Evolutionary conservation across 1,140 invertebrate species (phyloP), one percentile per base, ranked within the genome.

Genomic region (Protaetia brevitarsis): DNA sequence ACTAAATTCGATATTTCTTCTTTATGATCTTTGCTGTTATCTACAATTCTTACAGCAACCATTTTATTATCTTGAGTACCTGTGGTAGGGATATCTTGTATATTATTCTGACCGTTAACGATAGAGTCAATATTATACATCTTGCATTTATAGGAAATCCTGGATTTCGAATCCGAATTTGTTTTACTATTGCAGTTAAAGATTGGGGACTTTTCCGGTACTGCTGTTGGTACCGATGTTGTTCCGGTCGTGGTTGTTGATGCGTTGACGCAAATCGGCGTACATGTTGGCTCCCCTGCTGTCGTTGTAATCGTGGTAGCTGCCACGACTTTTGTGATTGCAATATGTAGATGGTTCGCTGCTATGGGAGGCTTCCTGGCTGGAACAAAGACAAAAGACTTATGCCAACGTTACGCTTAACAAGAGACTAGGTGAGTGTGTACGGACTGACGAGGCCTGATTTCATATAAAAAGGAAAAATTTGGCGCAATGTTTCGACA

Each of bases 311-410:
- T n/a, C n/a, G n/a, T n/a, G n/a, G n/a, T n/a, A n/a, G n/a, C n/a
- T n/a, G n/a, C n/a, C n/a, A n/a, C n/a, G n/a, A n/a, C n/a, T n/a
- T n/a, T n/a, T n/a, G n/a, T n/a, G n/a, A n/a, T 51, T 51, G 41
- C 41, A 51, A 10, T 13, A 61, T 56, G 57, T 36, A 36, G 23
- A 13, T 30, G 36, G 19, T 62, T 72, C 36, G 66, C 67, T 69
- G 69, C 67, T 74, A 75, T 70, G 66, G 69, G 71, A 68, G 72
- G 67, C 74, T 76, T 75, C 74, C 75, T 76, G 71, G 73, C 75
- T 76, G 71, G 71, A 76, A 76, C 74, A 75, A 76, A 74, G 68
- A 71, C 69, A 72, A 71, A 66, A 51, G 66, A 66, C n/a, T 66
- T 61, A 65, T 67, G 62, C 68, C 58, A 69, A 69, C 59, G 26